Conservation (phyloP, 2,888 invertebrate genomes). For the Diaperis boleti region DNA sequence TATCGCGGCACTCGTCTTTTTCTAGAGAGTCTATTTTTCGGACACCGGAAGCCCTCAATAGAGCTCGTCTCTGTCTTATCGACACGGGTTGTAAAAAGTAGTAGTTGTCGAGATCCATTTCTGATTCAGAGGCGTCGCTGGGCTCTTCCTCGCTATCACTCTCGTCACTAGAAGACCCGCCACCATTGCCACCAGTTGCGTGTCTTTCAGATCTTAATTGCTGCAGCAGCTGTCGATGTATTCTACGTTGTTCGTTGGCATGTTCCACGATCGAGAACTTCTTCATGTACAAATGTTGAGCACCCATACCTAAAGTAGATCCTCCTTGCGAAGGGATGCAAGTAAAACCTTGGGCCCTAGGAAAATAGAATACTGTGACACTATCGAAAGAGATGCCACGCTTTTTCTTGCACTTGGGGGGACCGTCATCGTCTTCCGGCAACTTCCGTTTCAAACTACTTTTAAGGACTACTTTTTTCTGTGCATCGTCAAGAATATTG, state of each 20-base stretch:
- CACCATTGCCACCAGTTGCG: constrained; percentile 60
- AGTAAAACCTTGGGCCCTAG: constrained; percentile 90
- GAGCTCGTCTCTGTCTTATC: constrained; percentile 87
- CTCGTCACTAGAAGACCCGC: constrained; percentile 82
- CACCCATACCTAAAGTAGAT: constrained; percentile 94
- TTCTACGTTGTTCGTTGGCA: constrained; percentile 86
- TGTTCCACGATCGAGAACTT: constrained; percentile 90
- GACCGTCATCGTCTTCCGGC: constrained; percentile 66
- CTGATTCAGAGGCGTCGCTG: constrained; percentile 84
- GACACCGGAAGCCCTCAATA: constrained; percentile 93
- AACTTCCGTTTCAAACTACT: constrained; percentile 80
- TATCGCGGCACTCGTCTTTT: constrained; percentile 94
- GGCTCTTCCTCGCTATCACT: constrained; percentile 88
- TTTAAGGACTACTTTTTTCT: constrained; percentile 63
- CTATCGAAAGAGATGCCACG: constrained; percentile 89
- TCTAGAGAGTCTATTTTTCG: constrained; percentile 93
- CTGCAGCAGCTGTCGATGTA: constrained; percentile 84
- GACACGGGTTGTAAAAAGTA: constrained; percentile 94
- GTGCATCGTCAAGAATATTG: constrained; percentile 52
- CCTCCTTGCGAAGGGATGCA: constrained; percentile 93
- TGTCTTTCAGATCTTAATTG: constrained; percentile 79
- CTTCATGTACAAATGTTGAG: constrained; percentile 77
- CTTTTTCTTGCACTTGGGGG: constrained; percentile 75
- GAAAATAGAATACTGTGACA: constrained; percentile 96
- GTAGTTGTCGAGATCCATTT: constrained; percentile 89